Percentiles rank a stretch among this genome's conserved stretches.
phyloP scores from a whole-genome alignment of 92 coral and sea anemone genomes.

The Palythoa caribaeorum region DNA sequence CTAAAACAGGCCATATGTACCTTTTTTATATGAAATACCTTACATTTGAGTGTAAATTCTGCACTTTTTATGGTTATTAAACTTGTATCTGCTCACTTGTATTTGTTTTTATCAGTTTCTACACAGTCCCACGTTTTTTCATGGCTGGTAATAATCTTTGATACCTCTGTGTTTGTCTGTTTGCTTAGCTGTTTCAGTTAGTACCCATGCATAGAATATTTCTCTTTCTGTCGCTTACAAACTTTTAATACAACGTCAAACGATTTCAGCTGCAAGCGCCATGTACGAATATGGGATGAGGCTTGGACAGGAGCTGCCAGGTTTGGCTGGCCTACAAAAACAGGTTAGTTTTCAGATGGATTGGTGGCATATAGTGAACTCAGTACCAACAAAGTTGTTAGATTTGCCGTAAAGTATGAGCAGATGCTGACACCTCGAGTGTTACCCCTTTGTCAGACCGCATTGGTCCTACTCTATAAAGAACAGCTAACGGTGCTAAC shows the following conservation, averaged over 20 bases:
- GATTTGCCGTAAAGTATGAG: too few relatives aligned
- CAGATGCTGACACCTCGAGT: too few relatives aligned
- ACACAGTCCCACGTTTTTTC: neutral
- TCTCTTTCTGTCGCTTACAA: neutral
- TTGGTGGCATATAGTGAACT: neutral
- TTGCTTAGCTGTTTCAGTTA: neutral
- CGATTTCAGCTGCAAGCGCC: conserved; percentile 82
- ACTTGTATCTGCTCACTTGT: too few relatives aligned
- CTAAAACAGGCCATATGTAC: neutral
- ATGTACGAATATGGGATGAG: conserved; percentile 98
- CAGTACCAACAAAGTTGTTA: too few relatives aligned
- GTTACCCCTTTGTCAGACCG: too few relatives aligned
- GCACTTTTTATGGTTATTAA: too few relatives aligned
- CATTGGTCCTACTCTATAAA: too few relatives aligned
- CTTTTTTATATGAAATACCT: too few relatives aligned
- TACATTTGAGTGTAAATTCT: neutral
- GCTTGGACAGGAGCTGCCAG: conserved; percentile 92
- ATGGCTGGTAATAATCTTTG: neutral
- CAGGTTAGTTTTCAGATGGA: conserved; percentile 65
- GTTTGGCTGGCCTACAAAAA: conserved; percentile 87
- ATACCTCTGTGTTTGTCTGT: neutral
- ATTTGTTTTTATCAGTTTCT: neutral
- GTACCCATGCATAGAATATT: neutral
- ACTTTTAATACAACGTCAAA: neutral
- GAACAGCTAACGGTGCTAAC: too few relatives aligned